A percentile compares a stretch with the other conserved stretches of the same genome.
phyloP scores from a whole-genome alignment of 2,888 invertebrate genomes.

The Meganola albula region DNA sequence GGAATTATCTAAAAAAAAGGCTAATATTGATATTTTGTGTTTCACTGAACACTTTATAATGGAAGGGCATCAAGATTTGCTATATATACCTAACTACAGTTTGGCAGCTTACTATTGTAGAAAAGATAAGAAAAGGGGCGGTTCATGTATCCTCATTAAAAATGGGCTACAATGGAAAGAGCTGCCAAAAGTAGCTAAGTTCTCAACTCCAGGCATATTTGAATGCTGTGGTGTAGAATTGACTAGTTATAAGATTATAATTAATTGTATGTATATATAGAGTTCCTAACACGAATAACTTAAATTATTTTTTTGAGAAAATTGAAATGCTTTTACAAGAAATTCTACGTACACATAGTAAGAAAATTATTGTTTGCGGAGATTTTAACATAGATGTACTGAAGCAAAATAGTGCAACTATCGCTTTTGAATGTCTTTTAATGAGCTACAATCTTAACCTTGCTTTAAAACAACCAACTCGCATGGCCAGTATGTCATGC shows the following conservation, averaged over 20 bases:
- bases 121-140: slow-evolving; percentile 1
- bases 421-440: not conserved
- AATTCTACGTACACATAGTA: not conserved
- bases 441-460: not conserved
- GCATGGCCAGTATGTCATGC: slow-evolving; percentile 1
- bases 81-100: not conserved
- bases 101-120: slow-evolving; percentile 1
- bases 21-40: not conserved
- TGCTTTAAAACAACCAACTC: not conserved
- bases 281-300: not conserved
- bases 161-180: not conserved
- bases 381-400: slow-evolving; percentile 2
- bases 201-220: not conserved
- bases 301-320: not conserved
- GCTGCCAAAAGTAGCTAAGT: not conserved
- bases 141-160: not conserved
- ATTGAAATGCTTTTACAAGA: not conserved
- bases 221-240: slow-evolving; percentile 1
- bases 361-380: slow-evolving; percentile 1
- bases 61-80: not conserved
- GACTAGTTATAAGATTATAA: not conserved
- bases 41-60: slow-evolving; percentile 2
- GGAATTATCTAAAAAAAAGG: not conserved
- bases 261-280: not conserved
- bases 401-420: not conserved